phyloP scores from a whole-genome alignment of 2,113 vertebrate genomes.

The Melanostigma gelatinosum region DNA sequence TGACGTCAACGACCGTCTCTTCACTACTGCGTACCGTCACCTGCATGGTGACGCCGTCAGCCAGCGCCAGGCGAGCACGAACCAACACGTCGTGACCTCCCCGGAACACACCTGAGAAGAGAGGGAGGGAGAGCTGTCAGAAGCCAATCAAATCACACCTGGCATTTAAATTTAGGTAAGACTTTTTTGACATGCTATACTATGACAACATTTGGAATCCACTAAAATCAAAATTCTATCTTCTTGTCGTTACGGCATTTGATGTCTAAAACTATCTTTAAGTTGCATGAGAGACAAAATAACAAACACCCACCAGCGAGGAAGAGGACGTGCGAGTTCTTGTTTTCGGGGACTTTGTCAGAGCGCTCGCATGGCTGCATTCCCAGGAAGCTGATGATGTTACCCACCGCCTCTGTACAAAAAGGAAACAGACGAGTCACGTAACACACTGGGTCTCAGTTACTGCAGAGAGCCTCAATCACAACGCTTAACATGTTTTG shows the following conservation, averaged over 20 bases:
- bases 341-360: constrained; percentile 98
- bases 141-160: background rate
- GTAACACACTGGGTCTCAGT: background rate
- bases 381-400: constrained; percentile 96
- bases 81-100: constrained; percentile 90
- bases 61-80: constrained; percentile 91
- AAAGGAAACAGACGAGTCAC: background rate
- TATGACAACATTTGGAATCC: background rate
- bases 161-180: background rate
- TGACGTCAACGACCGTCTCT: constrained; percentile 90
- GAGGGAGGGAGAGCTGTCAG: background rate
- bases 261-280: background rate
- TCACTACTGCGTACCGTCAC: constrained; percentile 94
- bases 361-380: constrained; percentile 99
- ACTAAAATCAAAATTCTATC: no score
- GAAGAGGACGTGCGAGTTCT: constrained; percentile 94
- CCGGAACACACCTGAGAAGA: constrained; percentile 89
- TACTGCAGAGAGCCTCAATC: background rate
- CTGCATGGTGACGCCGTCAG: constrained; percentile 97
- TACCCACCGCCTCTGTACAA: constrained; percentile 91
- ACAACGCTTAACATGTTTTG: background rate
- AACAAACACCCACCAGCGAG: constrained; percentile 87
- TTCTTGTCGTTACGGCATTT: background rate
- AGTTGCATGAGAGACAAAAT: background rate
- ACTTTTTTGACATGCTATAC: no score